Evolutionary conservation across 2,888 invertebrate species (phyloP).

Genomic region (Metalampra italica): DNA sequence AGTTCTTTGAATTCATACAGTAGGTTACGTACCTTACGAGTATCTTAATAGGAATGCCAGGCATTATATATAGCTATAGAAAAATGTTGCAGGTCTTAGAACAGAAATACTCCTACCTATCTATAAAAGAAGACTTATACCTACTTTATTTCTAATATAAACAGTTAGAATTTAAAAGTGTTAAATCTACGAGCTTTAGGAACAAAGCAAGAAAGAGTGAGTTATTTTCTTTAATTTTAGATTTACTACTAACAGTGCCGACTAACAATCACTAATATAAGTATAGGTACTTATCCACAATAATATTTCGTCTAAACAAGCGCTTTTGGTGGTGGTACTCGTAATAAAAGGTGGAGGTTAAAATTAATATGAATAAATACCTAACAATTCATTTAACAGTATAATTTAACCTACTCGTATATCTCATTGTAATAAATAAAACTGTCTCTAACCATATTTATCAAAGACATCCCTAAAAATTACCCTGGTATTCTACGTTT

Average conservation of each 20-base stretch:
- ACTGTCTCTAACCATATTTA: no score
- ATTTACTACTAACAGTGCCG: not conserved
- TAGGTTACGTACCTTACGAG: no score
- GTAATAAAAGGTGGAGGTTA: not conserved
- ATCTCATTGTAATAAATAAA: not conserved
- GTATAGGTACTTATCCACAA: not conserved
- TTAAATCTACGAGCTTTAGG: not conserved
- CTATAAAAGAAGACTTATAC: no score
- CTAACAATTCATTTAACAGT: not conserved
- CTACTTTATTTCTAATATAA: no score
- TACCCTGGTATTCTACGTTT: no score
- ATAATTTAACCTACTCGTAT: not conserved
- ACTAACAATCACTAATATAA: not conserved
- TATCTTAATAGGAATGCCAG: no score
- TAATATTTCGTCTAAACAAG: not conserved
- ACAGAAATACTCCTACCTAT: no score
- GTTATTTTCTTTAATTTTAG: not conserved
- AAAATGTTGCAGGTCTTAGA: no score
- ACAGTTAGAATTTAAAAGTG: no score
- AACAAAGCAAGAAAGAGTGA: not conserved
- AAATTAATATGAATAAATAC: not conserved
- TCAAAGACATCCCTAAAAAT: no score
- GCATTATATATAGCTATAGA: no score
- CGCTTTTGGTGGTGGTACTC: not conserved
- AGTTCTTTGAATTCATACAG: no score